Evolutionary conservation across 2,888 invertebrate genomes (phyloP), one percentile per base, ranked within the genome.

Genomic region (Papilio demoleus): DNA sequence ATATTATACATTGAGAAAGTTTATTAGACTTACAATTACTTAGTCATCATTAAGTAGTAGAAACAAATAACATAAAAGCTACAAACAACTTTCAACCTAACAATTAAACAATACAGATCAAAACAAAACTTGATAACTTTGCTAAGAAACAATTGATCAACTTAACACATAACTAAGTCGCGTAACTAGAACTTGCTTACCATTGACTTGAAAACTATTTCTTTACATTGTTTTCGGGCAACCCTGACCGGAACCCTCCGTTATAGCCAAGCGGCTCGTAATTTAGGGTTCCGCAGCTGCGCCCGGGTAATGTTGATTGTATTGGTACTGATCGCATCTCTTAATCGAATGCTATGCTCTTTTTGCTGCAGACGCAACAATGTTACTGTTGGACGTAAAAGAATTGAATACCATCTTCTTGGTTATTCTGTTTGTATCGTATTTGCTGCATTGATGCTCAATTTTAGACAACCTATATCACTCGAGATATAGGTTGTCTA

Each of bases 231-330:
- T 70, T 50, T 42, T 14, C 56, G 45, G 59, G 59, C 70, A 67
- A 63, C 71, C 70, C 68, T 78, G 75, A 78, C 76, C 75, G 79
- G 84, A 81, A 83, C 88, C 90, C 90, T 88, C 85, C 83, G 83
- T 81, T 83, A 78, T 81, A 79, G 80, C 81, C 82, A 86, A 88
- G 84, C 83, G 86, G 75, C 79, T 79, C 84, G 87, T 90, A 90
- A 88, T 88, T 90, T 88, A 88, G 88, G 86, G 86, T 81, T 83
- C 84, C 85, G 77, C 92, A 92, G 89, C 92, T 92, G 92, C 82
- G 77, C 86, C 79, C 84, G 81, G 81, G 84, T 90, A 89, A 92
- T 88, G 89, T 85, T 90, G 90, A 91, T 92, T 91, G 90, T 89
- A 91, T 91, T 88, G 88, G 82, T 80, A 80, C 78, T 75, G 79